A percentile compares a stretch with the other conserved stretches of the same genome.
These are phyloP conservation scores for Atherinomorus stipes DNA, from an alignment of 2,113 vertebrate genomes.

Conservation along the genomic window DNA sequence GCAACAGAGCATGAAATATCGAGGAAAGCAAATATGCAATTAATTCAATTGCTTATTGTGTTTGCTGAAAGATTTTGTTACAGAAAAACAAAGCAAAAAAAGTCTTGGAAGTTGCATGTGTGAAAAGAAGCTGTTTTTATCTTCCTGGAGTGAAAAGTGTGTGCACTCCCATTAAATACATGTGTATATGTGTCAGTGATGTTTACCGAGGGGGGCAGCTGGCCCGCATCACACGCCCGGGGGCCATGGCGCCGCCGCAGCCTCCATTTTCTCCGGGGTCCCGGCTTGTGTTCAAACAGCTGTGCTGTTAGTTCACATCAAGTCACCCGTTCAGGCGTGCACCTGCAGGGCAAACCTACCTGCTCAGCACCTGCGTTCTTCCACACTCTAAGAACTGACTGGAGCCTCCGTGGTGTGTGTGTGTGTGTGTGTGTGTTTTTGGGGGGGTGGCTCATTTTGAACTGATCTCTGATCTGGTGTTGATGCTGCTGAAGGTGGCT, in stretches of 20 bases:
- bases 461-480: slow-evolving; percentile 23
- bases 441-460: neutral
- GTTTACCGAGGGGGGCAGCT: slow-evolving; percentile 59
- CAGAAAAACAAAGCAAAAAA: neutral
- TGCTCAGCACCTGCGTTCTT: slow-evolving; percentile 10
- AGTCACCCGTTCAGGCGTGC: slow-evolving; percentile 42
- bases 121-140: slow-evolving; percentile 21
- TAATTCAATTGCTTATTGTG: slow-evolving; percentile 46
- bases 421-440: no score
- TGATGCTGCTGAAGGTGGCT: slow-evolving; percentile 34
- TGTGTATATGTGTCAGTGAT: slow-evolving; percentile 39
- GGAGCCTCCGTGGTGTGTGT: slow-evolving; percentile 2
- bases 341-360: slow-evolving; percentile 51
- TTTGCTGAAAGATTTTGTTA: slow-evolving; percentile 35
- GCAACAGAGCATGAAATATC: slow-evolving; percentile 67
- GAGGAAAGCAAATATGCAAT: slow-evolving; percentile 70
- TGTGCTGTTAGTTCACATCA: slow-evolving; percentile 67
- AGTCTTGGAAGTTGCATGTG: slow-evolving; percentile 2
- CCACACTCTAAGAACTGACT: slow-evolving; percentile 9
- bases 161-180: slow-evolving; percentile 6
- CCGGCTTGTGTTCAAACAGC: slow-evolving; percentile 54
- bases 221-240: slow-evolving; percentile 39
- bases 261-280: slow-evolving; percentile 46
- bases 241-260: slow-evolving; percentile 38
- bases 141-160: slow-evolving; percentile 4